Percentiles rank a stretch among this genome's conserved stretches.
phyloP scores from a whole-genome alignment of 2,113 vertebrate genomes.

The Gallinago paraguaiae region DNA sequence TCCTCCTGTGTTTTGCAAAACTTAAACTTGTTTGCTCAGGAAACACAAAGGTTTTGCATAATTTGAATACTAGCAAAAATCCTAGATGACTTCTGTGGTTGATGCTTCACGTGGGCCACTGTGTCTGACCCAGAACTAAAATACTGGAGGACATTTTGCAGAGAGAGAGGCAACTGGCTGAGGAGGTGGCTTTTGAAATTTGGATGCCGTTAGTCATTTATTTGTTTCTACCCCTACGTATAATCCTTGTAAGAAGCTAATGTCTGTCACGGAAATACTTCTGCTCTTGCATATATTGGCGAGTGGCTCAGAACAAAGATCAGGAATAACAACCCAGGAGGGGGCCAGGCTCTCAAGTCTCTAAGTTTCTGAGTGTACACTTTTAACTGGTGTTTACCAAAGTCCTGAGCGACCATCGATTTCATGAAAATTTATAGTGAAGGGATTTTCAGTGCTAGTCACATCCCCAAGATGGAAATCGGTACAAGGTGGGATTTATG shows the following conservation, averaged over 20 bases:
- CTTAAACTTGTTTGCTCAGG: neutral
- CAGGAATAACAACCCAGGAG: neutral
- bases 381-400: neutral
- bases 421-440: neutral
- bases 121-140: neutral
- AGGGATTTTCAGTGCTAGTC: neutral
- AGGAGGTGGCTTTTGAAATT: neutral
- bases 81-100: neutral
- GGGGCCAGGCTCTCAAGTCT: neutral
- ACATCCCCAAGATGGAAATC: neutral
- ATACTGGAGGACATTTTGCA: accelerated
- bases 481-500: neutral
- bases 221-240: neutral
- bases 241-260: neutral
- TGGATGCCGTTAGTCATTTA: neutral
- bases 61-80: neutral
- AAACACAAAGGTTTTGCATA: neutral
- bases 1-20: neutral
- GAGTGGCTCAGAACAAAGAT: neutral
- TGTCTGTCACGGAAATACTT: neutral
- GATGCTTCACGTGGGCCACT: neutral
- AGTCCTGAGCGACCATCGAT: neutral
- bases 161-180: neutral
- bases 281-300: neutral
- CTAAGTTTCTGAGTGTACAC: neutral